Evolutionary conservation across 2,113 vertebrate genomes (phyloP).

Genomic region (Urocolius indicus): DNA sequence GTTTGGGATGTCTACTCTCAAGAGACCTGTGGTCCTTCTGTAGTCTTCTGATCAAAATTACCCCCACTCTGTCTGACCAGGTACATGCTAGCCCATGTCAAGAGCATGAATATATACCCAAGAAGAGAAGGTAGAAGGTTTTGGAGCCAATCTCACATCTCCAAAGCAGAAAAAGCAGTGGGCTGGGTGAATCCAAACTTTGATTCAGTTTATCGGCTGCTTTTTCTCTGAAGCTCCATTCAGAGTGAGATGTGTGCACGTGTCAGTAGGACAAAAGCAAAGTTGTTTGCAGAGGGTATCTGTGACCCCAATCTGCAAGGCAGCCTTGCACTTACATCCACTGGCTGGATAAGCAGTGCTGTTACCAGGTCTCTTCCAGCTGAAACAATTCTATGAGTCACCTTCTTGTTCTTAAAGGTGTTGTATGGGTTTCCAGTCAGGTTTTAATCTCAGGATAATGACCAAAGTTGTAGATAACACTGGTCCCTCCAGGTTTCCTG

Average conservation of each 20-base stretch:
- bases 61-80: neutral
- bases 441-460: neutral
- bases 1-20: neutral
- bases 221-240: neutral
- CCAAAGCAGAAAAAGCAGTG: neutral
- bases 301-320: neutral
- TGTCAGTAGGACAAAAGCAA: neutral
- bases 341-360: neutral
- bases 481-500: neutral
- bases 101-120: neutral
- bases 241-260: neutral
- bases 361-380: neutral
- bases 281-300: neutral
- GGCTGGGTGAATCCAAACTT: neutral
- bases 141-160: neutral
- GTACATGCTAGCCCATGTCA: accelerated
- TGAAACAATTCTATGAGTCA: neutral
- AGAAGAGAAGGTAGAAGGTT: neutral
- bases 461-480: too few relatives aligned
- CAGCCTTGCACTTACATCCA: neutral
- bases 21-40: neutral
- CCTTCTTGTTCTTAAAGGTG: neutral
- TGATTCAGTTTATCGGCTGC: neutral
- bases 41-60: neutral
- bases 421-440: neutral